Evolutionary conservation across 2,113 vertebrate species (phyloP).

Genomic region (Spermophilus dauricus): DNA sequence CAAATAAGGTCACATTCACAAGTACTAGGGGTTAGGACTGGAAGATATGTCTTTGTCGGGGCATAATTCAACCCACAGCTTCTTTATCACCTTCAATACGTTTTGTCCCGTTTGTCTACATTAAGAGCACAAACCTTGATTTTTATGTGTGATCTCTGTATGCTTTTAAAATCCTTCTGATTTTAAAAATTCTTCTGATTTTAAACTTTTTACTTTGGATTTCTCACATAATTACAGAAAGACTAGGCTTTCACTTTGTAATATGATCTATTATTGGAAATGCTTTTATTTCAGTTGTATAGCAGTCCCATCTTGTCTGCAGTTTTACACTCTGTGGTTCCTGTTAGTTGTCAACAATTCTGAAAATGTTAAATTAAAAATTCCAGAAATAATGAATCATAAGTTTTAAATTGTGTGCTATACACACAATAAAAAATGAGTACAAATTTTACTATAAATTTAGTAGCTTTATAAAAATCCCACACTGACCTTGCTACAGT

Average conservation of each 20-base stretch:
- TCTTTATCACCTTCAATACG: not conserved
- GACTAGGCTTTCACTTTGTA: not conserved
- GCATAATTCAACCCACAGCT: not conserved
- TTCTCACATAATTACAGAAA: not conserved
- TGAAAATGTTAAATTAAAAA: not conserved
- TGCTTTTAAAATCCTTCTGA: not conserved
- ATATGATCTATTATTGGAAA: not conserved
- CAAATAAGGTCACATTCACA: not conserved
- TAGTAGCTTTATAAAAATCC: not conserved
- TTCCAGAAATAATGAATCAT: not conserved
- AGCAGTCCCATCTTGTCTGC: not conserved
- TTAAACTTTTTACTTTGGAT: constrained; percentile 37
- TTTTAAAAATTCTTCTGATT: not conserved
- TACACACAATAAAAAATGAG: too few species aligned
- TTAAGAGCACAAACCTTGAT: not conserved
- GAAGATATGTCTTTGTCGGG: not conserved
- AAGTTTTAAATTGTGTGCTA: not conserved
- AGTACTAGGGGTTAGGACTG: not conserved
- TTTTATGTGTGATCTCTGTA: not conserved
- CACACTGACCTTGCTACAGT: not conserved
- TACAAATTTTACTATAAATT: not conserved
- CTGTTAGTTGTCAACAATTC: not conserved
- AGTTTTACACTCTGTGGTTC: not conserved
- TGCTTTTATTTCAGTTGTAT: not conserved
- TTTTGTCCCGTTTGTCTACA: not conserved